These are phyloP conservation scores for Sapajus apella DNA, from an alignment of 2,113 vertebrate genomes.

Conservation along the genomic window DNA sequence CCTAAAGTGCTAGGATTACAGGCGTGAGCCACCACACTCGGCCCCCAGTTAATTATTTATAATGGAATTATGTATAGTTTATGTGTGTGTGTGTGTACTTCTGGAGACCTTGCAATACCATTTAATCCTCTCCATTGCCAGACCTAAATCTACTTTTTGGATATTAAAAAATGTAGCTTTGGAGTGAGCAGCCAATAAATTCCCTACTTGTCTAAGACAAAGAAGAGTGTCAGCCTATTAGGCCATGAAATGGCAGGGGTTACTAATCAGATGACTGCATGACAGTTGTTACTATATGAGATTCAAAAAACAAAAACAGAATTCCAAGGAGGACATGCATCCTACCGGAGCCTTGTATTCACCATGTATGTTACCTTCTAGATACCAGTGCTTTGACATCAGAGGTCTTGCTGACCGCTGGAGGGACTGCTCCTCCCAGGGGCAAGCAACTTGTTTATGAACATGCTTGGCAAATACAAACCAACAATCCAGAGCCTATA, in stretches of 20 bases:
- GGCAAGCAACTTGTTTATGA: accelerated
- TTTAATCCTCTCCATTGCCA: background rate
- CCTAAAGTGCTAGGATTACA: too few species aligned
- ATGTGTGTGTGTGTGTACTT: background rate
- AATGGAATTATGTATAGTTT: background rate
- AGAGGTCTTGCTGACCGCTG: background rate
- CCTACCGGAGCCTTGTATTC: background rate
- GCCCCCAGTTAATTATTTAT: background rate
- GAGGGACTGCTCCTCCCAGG: background rate
- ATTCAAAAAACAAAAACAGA: background rate
- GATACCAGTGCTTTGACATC: background rate
- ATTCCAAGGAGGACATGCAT: background rate
- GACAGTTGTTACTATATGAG: background rate
- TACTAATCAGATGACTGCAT: background rate
- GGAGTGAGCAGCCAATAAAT: background rate
- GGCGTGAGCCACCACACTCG: accelerated
- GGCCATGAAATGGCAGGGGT: background rate
- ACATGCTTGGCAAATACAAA: background rate
- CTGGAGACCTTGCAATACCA: background rate
- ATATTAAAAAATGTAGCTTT: background rate
- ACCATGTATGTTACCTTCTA: background rate
- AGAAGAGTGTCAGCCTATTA: background rate
- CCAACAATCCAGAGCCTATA: background rate
- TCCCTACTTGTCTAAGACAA: background rate
- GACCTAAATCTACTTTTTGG: background rate